Evolutionary conservation across 2,797 vertebrate genomes (phyloP), one percentile per base, ranked within the genome.

Genomic region (Centroberyx gerrardi): DNA sequence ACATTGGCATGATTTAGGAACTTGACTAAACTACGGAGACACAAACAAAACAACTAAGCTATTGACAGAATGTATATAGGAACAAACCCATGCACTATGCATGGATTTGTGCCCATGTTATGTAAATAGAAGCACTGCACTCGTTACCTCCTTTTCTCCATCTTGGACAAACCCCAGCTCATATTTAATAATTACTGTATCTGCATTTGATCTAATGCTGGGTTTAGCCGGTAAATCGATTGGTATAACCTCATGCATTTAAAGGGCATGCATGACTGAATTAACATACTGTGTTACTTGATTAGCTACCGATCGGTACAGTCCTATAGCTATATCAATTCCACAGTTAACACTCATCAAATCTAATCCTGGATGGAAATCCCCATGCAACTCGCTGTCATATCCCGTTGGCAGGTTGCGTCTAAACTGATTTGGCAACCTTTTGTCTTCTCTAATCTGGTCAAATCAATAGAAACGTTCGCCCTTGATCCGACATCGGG

Each of bases 401-500:
- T 93, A 93, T 92, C 87, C 79, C 44, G 40, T 85, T 84, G 89
- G 86, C 89, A 77, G 79, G 71, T 84, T 84, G 86, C 81, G 72
- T 88, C 89, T 94, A 95, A 94, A 92, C 92, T 93, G 90, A 93
- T 94, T 94, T 93, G 76, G 88, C 82, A 90, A 91, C 88, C 88
- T 94, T 94, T 92, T 92, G 92, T 93, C 93, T 91, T 75, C 84
- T 78, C 87, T 95, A 94, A 95, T 95, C 92, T 92, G 83, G 74
- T 67, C 64, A 73, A 80, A 94, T 95, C 93, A 88, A 95, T 95
- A 84, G 36, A 76, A 87, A 89, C 84, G 79, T 91, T 91, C 36
- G 77, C 86, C 89, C 88, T 91, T 89, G 90, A 93, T 92, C 93
- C 80, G 64, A 90, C 87, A 85, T 72, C 58, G 71, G 59, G 74